phyloP scores from a whole-genome alignment of 2,797 vertebrate species.

The Crypturellus tataupa region DNA sequence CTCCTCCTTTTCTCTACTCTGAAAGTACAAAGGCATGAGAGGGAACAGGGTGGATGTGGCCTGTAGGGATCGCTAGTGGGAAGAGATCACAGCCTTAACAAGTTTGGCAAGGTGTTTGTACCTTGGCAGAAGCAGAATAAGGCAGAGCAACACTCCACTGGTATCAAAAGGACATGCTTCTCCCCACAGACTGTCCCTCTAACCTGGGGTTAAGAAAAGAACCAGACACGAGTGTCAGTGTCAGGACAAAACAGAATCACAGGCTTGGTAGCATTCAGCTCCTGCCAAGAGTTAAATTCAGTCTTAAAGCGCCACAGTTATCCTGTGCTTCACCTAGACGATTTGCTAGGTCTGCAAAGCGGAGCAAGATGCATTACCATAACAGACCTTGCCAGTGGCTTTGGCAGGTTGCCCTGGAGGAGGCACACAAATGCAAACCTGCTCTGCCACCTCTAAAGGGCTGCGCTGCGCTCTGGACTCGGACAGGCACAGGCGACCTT shows the following conservation, averaged over 20 bases:
- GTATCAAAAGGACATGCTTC: neutral
- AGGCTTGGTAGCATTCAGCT: accelerated
- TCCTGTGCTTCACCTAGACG: neutral
- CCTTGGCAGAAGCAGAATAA: neutral
- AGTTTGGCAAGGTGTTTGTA: neutral
- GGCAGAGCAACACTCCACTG: neutral
- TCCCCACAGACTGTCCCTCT: neutral
- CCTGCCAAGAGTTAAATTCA: neutral
- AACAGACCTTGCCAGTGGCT: accelerated
- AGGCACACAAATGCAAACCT: neutral
- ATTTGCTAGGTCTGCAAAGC: neutral
- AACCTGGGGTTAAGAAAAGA: neutral
- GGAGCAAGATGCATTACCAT: neutral
- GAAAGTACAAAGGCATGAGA: neutral
- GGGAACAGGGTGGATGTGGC: neutral
- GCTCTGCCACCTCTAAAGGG: neutral
- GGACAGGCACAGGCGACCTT: accelerated
- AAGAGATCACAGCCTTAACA: neutral
- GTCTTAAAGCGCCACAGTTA: neutral
- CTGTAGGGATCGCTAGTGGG: neutral
- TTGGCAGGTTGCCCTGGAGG: neutral
- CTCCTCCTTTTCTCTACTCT: neutral
- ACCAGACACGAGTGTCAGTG: neutral
- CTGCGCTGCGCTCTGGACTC: neutral
- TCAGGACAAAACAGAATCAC: neutral